A percentile compares a stretch with the other conserved stretches of the same genome.
phyloP scores from a whole-genome alignment of 2,113 vertebrate genomes.

The Anhinga rufa region DNA sequence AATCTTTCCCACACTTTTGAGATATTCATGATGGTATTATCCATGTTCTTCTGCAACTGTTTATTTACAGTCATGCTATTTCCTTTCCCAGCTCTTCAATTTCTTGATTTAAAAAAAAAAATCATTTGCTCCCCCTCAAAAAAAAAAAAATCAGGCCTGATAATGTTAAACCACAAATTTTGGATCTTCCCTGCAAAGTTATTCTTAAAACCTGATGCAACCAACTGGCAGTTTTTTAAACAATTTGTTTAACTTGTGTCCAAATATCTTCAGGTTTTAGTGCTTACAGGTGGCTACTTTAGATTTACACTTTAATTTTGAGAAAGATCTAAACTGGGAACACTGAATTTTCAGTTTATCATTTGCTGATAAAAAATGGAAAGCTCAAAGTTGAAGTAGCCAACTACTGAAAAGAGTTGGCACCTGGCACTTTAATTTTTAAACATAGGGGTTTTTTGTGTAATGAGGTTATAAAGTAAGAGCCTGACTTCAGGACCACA shows the following conservation, averaged over 20 bases:
- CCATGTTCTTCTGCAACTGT: background rate
- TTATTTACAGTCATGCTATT: background rate
- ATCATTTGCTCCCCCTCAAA: fast-evolving
- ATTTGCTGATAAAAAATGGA: constrained; percentile 64
- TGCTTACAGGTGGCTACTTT: constrained; percentile 59
- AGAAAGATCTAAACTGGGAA: constrained; percentile 58
- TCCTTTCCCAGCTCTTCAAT: background rate
- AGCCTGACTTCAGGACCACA: constrained; percentile 41
- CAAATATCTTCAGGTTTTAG: constrained; percentile 66
- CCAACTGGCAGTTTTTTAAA: constrained; percentile 14
- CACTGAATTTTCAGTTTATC: constrained; percentile 48
- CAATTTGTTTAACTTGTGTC: constrained; percentile 34
- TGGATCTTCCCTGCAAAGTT: background rate
- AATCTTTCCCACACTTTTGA: background rate
- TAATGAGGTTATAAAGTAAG: constrained; percentile 32
- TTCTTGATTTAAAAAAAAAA: background rate
- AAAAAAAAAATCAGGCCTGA: background rate
- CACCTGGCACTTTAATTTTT: constrained; percentile 64
- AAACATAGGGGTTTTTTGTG: background rate
- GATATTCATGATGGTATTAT: background rate
- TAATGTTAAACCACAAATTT: background rate
- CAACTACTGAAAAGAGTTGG: constrained; percentile 49
- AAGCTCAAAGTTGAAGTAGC: constrained; percentile 59
- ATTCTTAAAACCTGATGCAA: constrained; percentile 7
- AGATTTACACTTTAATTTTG: constrained; percentile 64